A percentile compares a stretch with the other conserved stretches of the same genome.
Evolutionary conservation across 2,888 invertebrate species (phyloP).

Genomic region (Parochlus steinenii): DNA sequence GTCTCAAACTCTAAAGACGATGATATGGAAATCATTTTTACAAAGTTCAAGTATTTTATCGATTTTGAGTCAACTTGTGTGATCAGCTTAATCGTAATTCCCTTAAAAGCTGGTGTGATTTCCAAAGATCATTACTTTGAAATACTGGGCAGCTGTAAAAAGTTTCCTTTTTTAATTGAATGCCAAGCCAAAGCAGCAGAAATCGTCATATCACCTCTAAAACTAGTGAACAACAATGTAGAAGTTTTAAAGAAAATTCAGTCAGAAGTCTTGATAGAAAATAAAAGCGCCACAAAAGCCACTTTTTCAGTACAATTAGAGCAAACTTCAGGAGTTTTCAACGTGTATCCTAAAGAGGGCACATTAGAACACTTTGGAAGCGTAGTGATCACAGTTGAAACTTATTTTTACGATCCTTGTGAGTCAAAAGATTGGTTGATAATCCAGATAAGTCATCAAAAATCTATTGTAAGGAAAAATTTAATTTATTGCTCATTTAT

Average conservation of each 20-base stretch:
- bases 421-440: slow-evolving; percentile 7
- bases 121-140: neutral
- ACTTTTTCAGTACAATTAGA: slow-evolving; percentile 7
- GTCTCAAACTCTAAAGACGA: too few relatives aligned
- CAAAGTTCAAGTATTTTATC: too few relatives aligned
- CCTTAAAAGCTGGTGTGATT: slow-evolving; percentile 4
- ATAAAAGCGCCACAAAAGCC: slow-evolving; percentile 6
- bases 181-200: slow-evolving; percentile 9
- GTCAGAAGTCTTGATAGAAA: slow-evolving; percentile 9
- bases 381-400: slow-evolving; percentile 4
- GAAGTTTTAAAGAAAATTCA: neutral
- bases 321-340: slow-evolving; percentile 3
- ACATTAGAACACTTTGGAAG: slow-evolving; percentile 6
- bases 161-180: slow-evolving; percentile 8
- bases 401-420: slow-evolving; percentile 7
- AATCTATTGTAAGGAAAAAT: slow-evolving; percentile 7
- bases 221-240: slow-evolving; percentile 1
- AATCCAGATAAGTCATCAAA: slow-evolving; percentile 5
- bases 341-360: slow-evolving; percentile 1
- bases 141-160: slow-evolving; percentile 6
- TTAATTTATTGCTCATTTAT: neutral
- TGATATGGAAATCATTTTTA: too few relatives aligned
- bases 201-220: slow-evolving; percentile 5
- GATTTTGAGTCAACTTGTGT: too few relatives aligned
- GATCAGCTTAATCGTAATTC: slow-evolving; percentile 1